Percentiles rank a stretch among this genome's conserved stretches.
These are phyloP conservation scores for Odocoileus hemionus DNA, from an alignment of 2,113 vertebrate species.

Conservation along the genomic window DNA sequence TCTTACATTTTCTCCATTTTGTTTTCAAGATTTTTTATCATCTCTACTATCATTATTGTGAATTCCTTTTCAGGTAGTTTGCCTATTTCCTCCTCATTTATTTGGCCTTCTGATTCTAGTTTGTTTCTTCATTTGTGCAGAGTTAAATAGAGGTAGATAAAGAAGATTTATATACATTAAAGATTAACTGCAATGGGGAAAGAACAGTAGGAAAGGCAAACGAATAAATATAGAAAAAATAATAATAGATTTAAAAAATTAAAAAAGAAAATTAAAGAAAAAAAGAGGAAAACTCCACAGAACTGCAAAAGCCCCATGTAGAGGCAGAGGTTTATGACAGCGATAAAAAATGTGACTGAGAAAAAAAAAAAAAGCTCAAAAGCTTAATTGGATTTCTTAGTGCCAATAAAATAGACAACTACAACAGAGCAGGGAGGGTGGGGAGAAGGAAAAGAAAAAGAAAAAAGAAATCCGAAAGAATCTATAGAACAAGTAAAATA, in stretches of 20 bases:
- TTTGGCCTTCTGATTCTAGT: background rate
- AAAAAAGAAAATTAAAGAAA: background rate
- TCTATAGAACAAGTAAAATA: background rate
- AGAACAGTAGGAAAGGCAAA: background rate
- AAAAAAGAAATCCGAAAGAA: background rate
- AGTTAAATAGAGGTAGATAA: background rate
- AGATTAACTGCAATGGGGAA: background rate
- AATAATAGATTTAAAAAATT: background rate
- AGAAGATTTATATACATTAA: background rate
- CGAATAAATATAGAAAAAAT: background rate
- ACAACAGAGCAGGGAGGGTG: background rate
- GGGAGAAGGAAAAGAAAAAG: background rate
- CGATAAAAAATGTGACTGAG: background rate
- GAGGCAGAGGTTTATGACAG: background rate
- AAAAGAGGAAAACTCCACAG: background rate
- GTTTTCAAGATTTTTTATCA: background rate
- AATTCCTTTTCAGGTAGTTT: background rate
- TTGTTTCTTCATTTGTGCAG: background rate
- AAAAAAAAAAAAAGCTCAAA: background rate
- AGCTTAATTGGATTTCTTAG: background rate
- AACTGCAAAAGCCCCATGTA: background rate
- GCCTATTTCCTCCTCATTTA: background rate
- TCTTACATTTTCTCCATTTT: background rate
- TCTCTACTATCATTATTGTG: background rate
- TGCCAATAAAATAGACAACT: background rate